Percentiles rank a stretch among this genome's conserved stretches.
phyloP scores from a whole-genome alignment of 2,797 vertebrate species.

The Acrocephalus scirpaceus region DNA sequence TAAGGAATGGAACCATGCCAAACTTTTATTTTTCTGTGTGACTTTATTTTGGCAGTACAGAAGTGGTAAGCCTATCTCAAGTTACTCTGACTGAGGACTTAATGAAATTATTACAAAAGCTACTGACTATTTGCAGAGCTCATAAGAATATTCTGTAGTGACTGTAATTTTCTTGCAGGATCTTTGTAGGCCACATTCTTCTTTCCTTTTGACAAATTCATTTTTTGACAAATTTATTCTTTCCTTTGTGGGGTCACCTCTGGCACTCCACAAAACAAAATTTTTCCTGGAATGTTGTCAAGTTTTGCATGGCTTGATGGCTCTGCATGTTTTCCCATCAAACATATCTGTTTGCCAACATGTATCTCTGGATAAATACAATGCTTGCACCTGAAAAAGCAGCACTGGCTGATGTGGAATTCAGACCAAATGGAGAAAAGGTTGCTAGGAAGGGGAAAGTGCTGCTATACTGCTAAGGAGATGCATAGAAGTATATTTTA shows the following conservation, averaged over 20 bases:
- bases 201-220: background rate
- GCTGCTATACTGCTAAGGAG: background rate
- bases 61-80: background rate
- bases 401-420: background rate
- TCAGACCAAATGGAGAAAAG: background rate
- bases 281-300: background rate
- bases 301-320: background rate
- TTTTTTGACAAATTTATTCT: background rate
- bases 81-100: background rate
- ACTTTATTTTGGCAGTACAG: background rate
- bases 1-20: background rate
- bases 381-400: constrained; percentile 25
- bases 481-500: background rate
- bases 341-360: background rate
- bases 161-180: background rate
- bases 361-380: background rate
- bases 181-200: background rate
- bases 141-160: background rate
- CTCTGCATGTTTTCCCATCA: background rate
- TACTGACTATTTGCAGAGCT: background rate
- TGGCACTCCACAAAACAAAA: background rate
- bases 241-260: background rate
- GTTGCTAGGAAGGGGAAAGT: background rate
- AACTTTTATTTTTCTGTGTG: background rate
- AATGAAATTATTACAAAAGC: background rate